Percentiles rank a stretch among this genome's conserved stretches.
These are phyloP conservation scores for Orgyia antiqua DNA, from an alignment of 2,888 invertebrate genomes.

Conservation along the genomic window DNA sequence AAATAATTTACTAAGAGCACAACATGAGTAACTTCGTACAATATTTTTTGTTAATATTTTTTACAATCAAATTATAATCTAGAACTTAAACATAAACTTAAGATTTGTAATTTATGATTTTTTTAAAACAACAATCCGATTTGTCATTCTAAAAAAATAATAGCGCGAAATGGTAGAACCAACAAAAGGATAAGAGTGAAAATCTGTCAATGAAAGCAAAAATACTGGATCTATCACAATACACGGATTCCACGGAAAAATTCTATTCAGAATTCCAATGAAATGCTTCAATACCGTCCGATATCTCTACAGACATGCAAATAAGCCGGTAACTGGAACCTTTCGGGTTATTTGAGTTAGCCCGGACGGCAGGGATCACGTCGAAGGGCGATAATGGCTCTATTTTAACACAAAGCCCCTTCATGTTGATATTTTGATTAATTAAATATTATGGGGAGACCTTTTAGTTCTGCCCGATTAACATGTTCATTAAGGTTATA, in stretches of 20 bases:
- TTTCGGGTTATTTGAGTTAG: slow-evolving; percentile 10
- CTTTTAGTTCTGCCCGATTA: slow-evolving; percentile 4
- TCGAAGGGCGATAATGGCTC: slow-evolving; percentile 10
- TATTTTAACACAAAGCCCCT: slow-evolving; percentile 7
- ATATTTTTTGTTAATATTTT: too few relatives aligned
- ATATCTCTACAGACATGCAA: slow-evolving; percentile 10
- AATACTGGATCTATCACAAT: too few relatives aligned
- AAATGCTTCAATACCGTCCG: slow-evolving; percentile 1
- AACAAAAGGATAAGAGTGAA: too few relatives aligned
- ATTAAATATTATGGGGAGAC: slow-evolving; percentile 8
- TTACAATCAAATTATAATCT: too few relatives aligned
- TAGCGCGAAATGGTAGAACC: too few relatives aligned
- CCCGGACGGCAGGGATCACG: slow-evolving; percentile 7
- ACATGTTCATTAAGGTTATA: slow-evolving; percentile 6
- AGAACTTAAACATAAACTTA: too few relatives aligned
- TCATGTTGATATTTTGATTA: slow-evolving; percentile 15
- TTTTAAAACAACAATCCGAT: too few relatives aligned
- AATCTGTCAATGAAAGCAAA: too few relatives aligned
- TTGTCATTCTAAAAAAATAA: too few relatives aligned
- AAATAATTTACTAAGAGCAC: too few relatives aligned
- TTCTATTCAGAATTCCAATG: slow-evolving; percentile 1
- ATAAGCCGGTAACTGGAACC: slow-evolving; percentile 12
- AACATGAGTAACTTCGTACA: too few relatives aligned
- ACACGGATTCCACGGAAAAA: slow-evolving; percentile 2
- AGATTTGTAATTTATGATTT: too few relatives aligned